Evolutionary conservation across 2,797 vertebrate genomes (phyloP), one percentile per base, ranked within the genome.

Genomic region (Cheirogaleus major): DNA sequence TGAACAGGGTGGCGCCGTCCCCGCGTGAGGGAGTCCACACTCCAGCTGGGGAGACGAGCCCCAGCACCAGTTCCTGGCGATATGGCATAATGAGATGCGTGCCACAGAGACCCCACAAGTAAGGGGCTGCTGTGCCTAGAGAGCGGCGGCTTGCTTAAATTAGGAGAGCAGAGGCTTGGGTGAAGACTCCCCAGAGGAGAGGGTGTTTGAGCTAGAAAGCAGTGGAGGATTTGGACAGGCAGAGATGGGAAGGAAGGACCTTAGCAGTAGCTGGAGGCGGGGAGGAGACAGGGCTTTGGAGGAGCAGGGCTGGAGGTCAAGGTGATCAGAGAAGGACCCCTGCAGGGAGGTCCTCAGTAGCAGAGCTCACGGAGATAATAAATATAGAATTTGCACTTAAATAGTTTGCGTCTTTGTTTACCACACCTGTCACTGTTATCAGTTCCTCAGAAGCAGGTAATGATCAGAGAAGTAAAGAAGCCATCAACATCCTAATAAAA

Each of bases 371-470:
- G 63, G 65, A 96, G 89, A n/a, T 25, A 43, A 11, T 57, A 57
- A 55, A 80, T 76, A 59, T 63, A 79, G 45, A 84, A 89, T 90
- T 92, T 94, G 59, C 41, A 59, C 65, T 94, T 88, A 85, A 69
- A 32, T 75, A 32, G 9, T 65, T 82, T 22, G n/a, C 41, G 41
- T 55, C 89, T 89, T 75, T 82, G 76, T 93, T 96, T 86, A n/a
- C 41, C 78, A 78, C 10, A 3, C n/a, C 95, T 69, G 30, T 86
- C 50, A 38, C 27, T 61, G 50, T 83, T 75, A 70, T 1, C 88
- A n/a, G 38, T 90, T 65, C 93, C 86, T 93, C 63, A 82, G 63
- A 93, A 94, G 72, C 41, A 86, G 38, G 35, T 85, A 73, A 41
- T 85, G 45, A 81, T 15, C 32, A 14, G 35, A 76, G 89, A 85